Conservation (phyloP, 2,888 invertebrate genomes). For the Temnothorax rugatulus region DNA sequence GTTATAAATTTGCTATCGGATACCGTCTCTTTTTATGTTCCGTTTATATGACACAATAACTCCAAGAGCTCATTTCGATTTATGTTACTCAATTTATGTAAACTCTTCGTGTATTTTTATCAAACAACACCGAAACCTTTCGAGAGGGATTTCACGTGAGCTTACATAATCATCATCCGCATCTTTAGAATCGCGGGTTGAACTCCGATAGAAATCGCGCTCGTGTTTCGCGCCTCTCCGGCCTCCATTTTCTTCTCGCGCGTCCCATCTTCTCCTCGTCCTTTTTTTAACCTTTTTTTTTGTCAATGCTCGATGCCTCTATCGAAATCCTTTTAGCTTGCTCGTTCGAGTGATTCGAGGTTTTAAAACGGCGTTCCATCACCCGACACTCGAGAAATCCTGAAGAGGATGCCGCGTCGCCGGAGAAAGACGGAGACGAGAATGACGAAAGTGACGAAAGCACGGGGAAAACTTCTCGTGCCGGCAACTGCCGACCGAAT, state of each 20-base stretch:
- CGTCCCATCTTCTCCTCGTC: neutral
- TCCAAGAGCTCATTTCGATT: constrained; percentile 1
- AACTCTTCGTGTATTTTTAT: constrained; percentile 26
- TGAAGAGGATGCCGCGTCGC: constrained; percentile 53
- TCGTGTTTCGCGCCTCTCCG: constrained; percentile 44
- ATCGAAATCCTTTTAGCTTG: constrained; percentile 77
- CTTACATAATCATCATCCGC: constrained; percentile 70
- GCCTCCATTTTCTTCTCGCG: neutral
- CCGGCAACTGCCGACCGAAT: constrained; percentile 47
- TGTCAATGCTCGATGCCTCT: constrained; percentile 65
- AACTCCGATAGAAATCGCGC: constrained; percentile 43
- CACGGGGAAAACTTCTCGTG: constrained; percentile 54
- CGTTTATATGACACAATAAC: neutral
- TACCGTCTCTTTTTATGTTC: neutral
- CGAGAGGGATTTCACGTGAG: constrained; percentile 48
- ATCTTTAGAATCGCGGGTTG: constrained; percentile 63
- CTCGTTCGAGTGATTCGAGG: constrained; percentile 74
- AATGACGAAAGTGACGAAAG: constrained; percentile 50
- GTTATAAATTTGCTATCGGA: constrained; percentile 20
- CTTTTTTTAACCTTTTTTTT: constrained; percentile 63
- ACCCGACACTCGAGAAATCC: constrained; percentile 70
- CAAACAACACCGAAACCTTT: neutral
- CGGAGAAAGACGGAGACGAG: constrained; percentile 56
- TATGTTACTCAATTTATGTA: constrained; percentile 17
- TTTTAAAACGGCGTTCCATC: constrained; percentile 75